Conservation (phyloP, 2,113 vertebrate species). For the Vulpes vulpes region DNA sequence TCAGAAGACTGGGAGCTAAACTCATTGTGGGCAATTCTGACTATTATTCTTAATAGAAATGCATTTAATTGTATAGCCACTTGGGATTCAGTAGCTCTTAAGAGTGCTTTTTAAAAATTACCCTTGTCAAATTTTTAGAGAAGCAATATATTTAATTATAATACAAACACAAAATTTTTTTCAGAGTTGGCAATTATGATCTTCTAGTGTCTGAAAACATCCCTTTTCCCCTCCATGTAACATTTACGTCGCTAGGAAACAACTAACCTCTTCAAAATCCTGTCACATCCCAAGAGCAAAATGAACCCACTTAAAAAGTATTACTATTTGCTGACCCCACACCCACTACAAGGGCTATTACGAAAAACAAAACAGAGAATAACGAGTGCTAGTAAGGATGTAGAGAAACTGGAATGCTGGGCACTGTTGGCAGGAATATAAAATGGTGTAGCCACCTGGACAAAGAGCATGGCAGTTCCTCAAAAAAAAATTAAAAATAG, state of each 20-base stretch:
- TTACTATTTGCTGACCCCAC: background rate
- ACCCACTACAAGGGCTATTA: background rate
- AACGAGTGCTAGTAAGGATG: background rate
- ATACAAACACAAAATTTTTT: background rate
- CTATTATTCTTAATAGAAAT: background rate
- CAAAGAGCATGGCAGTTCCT: background rate
- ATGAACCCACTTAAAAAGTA: background rate
- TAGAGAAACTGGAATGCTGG: background rate
- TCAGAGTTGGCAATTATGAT: background rate
- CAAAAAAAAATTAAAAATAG: background rate
- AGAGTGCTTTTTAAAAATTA: background rate
- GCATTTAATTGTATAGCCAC: background rate
- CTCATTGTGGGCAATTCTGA: background rate
- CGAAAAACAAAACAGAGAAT: background rate
- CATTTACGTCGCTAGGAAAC: background rate
- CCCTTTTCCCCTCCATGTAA: background rate
- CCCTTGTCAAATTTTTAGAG: slow-evolving; percentile 30
- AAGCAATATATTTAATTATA: background rate
- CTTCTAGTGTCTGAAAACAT: background rate
- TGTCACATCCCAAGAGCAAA: background rate
- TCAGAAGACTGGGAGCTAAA: background rate
- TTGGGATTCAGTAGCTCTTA: background rate
- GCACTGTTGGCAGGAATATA: background rate
- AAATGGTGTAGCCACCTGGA: background rate
- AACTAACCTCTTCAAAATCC: background rate